A percentile compares a stretch with the other conserved stretches of the same genome.
phyloP scores from a whole-genome alignment of 2,113 vertebrate species.

The Myotis brandtii region DNA sequence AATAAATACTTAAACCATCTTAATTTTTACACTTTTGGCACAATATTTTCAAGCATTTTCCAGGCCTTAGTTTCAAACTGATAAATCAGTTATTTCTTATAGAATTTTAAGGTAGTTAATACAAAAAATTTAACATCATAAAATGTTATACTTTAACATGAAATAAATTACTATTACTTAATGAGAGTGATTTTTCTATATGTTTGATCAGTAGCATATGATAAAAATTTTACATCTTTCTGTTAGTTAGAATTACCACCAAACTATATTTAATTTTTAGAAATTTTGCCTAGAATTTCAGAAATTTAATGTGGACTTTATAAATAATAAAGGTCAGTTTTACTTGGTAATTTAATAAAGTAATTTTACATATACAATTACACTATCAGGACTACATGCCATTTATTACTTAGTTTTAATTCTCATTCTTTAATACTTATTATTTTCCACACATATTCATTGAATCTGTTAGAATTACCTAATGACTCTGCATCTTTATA shows the following conservation, averaged over 20 bases:
- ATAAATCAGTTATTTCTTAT: neutral
- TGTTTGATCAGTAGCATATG: neutral
- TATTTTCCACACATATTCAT: neutral
- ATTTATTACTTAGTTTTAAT: neutral
- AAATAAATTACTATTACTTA: neutral
- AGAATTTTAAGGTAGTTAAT: neutral
- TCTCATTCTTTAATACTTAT: neutral
- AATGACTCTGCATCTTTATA: neutral
- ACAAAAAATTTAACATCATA: neutral
- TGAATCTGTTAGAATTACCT: neutral
- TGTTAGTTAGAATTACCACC: neutral
- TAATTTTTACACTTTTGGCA: neutral
- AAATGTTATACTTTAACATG: neutral
- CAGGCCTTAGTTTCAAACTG: neutral
- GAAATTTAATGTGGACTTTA: neutral
- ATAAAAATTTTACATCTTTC: neutral
- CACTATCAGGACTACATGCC: neutral
- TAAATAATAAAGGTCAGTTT: neutral
- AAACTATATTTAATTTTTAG: neutral
- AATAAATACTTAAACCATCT: neutral
- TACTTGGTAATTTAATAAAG: neutral
- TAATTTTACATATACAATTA: neutral
- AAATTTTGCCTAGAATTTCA: neutral
- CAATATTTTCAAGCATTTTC: neutral
- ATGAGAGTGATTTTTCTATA: neutral